Conservation (phyloP, 2,113 vertebrate species). For the pig (Sus scrofa) region DNA sequence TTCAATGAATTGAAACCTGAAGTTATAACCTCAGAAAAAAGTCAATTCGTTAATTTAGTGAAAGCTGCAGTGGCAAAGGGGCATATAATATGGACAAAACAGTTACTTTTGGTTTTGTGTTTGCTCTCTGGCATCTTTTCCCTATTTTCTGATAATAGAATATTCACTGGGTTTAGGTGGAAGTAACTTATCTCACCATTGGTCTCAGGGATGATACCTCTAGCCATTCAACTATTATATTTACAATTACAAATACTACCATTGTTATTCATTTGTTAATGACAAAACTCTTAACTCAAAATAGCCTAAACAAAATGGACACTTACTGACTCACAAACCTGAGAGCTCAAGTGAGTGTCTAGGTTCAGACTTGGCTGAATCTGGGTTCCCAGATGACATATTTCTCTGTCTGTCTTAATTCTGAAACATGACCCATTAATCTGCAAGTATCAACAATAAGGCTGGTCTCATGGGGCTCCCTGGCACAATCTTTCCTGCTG, state of each 20-base stretch:
- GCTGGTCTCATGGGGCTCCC: neutral
- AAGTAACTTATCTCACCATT: neutral
- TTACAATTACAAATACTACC: neutral
- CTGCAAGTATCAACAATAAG: neutral
- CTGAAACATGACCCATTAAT: neutral
- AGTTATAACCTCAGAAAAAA: too few relatives aligned
- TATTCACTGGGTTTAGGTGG: neutral
- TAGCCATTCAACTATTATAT: neutral
- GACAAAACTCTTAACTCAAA: constrained; percentile 13
- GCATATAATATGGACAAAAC: neutral
- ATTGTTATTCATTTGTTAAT: neutral
- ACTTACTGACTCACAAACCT: neutral
- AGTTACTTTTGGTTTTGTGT: neutral
- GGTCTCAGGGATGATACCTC: neutral
- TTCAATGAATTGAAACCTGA: too few relatives aligned
- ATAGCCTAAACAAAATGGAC: neutral
- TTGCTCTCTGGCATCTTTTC: neutral
- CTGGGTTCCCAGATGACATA: neutral
- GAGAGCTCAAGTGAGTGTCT: neutral
- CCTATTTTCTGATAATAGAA: neutral
- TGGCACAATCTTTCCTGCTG: neutral
- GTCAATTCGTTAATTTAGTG: too few relatives aligned
- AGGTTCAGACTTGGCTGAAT: neutral
- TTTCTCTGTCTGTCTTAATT: neutral
- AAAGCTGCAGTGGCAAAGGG: too few relatives aligned